Evolutionary conservation across 2,888 invertebrate genomes (phyloP), one percentile per base, ranked within the genome.

Genomic region (Mechanitis mazaeus): DNA sequence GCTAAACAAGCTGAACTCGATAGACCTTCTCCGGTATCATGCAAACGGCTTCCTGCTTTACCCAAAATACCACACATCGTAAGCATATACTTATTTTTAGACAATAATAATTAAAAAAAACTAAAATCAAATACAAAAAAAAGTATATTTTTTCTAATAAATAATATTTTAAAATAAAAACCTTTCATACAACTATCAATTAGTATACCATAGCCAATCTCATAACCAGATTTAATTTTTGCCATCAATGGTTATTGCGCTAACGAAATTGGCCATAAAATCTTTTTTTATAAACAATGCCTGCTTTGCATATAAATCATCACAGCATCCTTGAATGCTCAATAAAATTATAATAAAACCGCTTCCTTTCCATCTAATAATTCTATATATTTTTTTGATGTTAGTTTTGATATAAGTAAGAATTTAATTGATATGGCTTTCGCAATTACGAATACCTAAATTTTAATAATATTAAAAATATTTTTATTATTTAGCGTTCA

Each of bases 1-100:
- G 89, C 84, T 67, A 91, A 90, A 72, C 88, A 83, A 71, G 91
- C 89, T 3, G 90, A 91, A 75, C 79, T 91, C 82, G 90, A 91
- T 66, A 78, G 84, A 20, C 89, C 88, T 6, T 80, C 78, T 31
- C 89, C 87, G 0, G 79, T 90, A 60, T 72, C 84, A 59, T 91
- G 91, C 71, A 84, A 85, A 68, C 79, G 82, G 12, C 72, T 87
- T 9, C 87, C 84, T 1, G 82, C 80, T 46, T 80, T 77, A 64
- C 89, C 88, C 61, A 72, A 76, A 46, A 72, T 86, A 66, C 76
- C 79, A 3, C 68, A 77, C 59, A 78, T 79, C 66, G 90, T 90
- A 78, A 87, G 89, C 63, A 61, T 45, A 28, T 53, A n/a, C 47
- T 20, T n/a, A n/a, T 6, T 20, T 28, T 20, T 20, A 20, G 20